phyloP scores from a whole-genome alignment of 2,797 vertebrate genomes.

The Sebastes minor region DNA sequence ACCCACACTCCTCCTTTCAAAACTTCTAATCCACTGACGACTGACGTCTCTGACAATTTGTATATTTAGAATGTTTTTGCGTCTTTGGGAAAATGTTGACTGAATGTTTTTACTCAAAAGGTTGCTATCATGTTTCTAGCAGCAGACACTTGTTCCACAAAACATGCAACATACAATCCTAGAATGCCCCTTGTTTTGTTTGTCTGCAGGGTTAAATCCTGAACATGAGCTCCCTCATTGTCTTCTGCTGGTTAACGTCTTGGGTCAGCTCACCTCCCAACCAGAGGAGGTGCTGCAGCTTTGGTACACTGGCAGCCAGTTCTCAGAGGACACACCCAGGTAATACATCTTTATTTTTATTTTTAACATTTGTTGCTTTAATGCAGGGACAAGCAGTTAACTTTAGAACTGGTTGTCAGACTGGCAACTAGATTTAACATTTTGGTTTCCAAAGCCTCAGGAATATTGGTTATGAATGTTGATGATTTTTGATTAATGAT shows the following conservation, averaged over 20 bases:
- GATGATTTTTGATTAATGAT: neutral
- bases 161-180: neutral
- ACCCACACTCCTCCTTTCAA: neutral
- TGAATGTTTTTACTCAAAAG: neutral
- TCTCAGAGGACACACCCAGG: slow-evolving; percentile 78
- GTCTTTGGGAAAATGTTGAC: neutral
- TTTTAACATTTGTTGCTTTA: neutral
- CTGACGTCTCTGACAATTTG: neutral
- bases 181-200: neutral
- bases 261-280: slow-evolving; percentile 85
- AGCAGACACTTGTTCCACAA: neutral
- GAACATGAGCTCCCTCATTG: slow-evolving; percentile 89
- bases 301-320: slow-evolving; percentile 85
- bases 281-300: slow-evolving; percentile 85
- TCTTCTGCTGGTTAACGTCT: slow-evolving; percentile 84
- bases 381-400: neutral
- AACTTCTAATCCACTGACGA: neutral
- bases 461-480: neutral
- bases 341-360: slow-evolving; percentile 26
- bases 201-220: slow-evolving; percentile 78
- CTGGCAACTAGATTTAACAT: neutral
- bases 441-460: neutral
- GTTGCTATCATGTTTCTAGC: neutral
- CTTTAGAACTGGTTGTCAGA: neutral
- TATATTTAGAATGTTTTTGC: neutral